phyloP scores from a whole-genome alignment of 2,113 vertebrate genomes.

The Solea senegalensis region DNA sequence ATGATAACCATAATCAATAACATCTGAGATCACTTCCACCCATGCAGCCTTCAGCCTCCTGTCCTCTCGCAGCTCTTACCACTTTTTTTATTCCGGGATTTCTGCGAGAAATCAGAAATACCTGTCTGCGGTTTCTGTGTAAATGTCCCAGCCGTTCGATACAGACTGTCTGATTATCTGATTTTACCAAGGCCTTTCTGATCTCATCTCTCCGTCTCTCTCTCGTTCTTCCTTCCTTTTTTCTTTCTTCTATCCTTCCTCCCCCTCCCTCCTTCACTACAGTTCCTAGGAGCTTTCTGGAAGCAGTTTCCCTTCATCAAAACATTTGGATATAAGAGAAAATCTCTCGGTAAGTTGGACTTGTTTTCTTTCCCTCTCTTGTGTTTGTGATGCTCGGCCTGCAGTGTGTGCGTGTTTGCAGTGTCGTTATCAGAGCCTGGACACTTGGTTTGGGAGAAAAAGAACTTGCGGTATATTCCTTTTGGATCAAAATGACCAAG shows the following conservation, averaged over 20 bases:
- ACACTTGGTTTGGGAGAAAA: background rate
- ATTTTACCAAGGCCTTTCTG: slow-evolving; percentile 68
- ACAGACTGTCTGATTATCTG: slow-evolving; percentile 62
- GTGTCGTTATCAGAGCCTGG: too few species aligned
- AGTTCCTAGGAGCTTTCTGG: slow-evolving; percentile 76
- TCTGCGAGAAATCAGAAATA: slow-evolving; percentile 52
- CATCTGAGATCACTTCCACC: slow-evolving; percentile 27
- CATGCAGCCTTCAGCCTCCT: slow-evolving; percentile 10
- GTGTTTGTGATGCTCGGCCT: background rate
- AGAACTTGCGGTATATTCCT: too few species aligned
- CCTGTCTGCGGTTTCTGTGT: slow-evolving; percentile 47
- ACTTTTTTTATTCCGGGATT: slow-evolving; percentile 54
- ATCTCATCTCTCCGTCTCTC: slow-evolving; percentile 58
- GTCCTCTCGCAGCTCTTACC: slow-evolving; percentile 26
- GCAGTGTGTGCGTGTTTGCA: background rate
- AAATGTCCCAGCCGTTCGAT: slow-evolving; percentile 52
- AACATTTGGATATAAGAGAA: slow-evolving; percentile 73
- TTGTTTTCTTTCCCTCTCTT: background rate
- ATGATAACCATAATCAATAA: slow-evolving; percentile 66
- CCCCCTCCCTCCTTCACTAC: slow-evolving; percentile 13
- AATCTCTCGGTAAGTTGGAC: slow-evolving; percentile 80
- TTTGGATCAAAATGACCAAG: too few species aligned
- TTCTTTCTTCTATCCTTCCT: background rate
- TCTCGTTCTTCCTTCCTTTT: background rate
- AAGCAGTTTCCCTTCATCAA: slow-evolving; percentile 63